Percentiles rank a stretch among this genome's conserved stretches.
Evolutionary conservation across 2,113 vertebrate species (phyloP).

Genomic region (Zootoca vivipara): DNA sequence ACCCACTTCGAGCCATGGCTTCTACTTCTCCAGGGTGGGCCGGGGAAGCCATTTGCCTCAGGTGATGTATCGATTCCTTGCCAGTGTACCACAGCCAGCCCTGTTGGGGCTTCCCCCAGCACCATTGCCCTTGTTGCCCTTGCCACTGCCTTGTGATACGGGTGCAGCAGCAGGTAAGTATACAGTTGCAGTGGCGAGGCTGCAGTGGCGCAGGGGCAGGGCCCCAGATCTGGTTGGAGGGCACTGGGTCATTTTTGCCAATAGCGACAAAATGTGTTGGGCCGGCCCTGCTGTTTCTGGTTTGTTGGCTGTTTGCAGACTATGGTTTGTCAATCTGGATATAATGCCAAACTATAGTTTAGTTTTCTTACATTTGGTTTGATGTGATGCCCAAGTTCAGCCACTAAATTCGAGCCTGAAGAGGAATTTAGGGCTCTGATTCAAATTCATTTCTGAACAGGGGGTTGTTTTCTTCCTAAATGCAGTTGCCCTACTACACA

Average conservation of each 20-base stretch:
- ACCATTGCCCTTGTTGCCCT: too few species aligned
- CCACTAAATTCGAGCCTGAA: not conserved
- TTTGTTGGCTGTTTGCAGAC: not conserved
- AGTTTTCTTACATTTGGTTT: not conserved
- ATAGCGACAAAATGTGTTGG: too few species aligned
- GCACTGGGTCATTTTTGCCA: too few species aligned
- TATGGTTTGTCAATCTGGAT: not conserved
- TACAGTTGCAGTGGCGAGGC: too few species aligned
- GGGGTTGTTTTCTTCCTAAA: slow-evolving; percentile 53
- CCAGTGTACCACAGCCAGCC: too few species aligned
- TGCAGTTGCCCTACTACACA: slow-evolving; percentile 51
- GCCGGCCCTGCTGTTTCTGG: not conserved
- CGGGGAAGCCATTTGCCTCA: too few species aligned
- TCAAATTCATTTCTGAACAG: slow-evolving; percentile 45
- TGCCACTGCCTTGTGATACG: too few species aligned
- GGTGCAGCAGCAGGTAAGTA: too few species aligned
- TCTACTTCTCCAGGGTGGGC: not conserved
- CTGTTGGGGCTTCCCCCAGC: too few species aligned
- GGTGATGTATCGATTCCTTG: too few species aligned
- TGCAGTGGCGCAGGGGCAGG: too few species aligned
- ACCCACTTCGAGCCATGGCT: not conserved
- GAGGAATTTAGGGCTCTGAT: slow-evolving; percentile 14
- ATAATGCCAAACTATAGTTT: not conserved
- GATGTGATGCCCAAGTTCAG: not conserved
- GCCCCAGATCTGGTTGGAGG: too few species aligned